These are phyloP conservation scores for Strigamia transsilvanica DNA, from an alignment of 2,888 invertebrate species.

Conservation along the genomic window DNA sequence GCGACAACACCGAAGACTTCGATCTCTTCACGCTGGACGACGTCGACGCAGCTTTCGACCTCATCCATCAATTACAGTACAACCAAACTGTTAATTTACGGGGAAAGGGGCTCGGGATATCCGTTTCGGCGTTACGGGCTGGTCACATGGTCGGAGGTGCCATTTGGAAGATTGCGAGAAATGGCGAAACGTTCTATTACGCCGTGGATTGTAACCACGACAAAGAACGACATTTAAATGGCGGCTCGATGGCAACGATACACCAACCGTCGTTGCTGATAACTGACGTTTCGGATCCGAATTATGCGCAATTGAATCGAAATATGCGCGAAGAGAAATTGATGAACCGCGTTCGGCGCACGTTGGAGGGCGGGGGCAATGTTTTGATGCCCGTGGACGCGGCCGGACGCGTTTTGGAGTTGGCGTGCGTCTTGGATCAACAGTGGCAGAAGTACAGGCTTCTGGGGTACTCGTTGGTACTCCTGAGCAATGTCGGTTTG, in stretches of 20 bases:
- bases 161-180: conserved; percentile 97
- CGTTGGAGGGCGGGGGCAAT: conserved; percentile 92
- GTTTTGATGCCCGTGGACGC: conserved; percentile 96
- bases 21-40: conserved; percentile 94
- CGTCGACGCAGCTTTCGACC: conserved; percentile 97
- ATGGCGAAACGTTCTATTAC: conserved; percentile 97
- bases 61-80: conserved; percentile 95
- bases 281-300: conserved; percentile 94
- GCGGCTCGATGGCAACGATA: conserved; percentile 89
- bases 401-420: conserved; percentile 92
- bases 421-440: conserved; percentile 86
- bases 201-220: conserved; percentile 99
- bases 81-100: conserved; percentile 94
- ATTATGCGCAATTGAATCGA: conserved; percentile 90
- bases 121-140: conserved; percentile 91
- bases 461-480: conserved; percentile 89
- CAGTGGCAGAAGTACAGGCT: conserved; percentile 64
- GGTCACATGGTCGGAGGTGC: conserved; percentile 98
- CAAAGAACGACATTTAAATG: conserved; percentile 96
- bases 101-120: conserved; percentile 95
- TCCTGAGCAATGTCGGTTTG: conserved; percentile 95
- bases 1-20: conserved; percentile 92
- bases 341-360: conserved; percentile 93
- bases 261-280: conserved; percentile 88
- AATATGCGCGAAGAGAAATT: conserved; percentile 93